Percentiles rank a stretch among this genome's conserved stretches.
These are phyloP conservation scores for Halesus radiatus DNA, from an alignment of 1,140 invertebrate species.

Conservation along the genomic window DNA sequence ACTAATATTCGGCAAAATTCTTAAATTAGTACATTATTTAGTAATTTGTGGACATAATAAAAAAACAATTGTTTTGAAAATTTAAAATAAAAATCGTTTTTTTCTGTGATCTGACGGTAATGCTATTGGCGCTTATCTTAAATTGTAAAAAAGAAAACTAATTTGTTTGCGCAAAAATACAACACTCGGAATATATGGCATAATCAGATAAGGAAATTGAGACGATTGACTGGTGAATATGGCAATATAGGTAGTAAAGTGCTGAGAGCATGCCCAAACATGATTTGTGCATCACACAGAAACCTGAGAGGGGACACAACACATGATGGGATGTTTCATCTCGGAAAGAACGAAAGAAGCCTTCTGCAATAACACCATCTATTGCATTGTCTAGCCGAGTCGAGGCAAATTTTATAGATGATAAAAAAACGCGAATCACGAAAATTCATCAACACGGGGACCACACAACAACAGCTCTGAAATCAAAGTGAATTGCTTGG, in stretches of 20 bases:
- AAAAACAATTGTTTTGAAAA: no score
- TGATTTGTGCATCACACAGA: not conserved
- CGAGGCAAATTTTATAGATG: not conserved
- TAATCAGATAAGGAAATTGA: not conserved
- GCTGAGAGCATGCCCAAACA: not conserved
- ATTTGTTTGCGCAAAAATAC: not conserved
- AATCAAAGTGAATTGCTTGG: constrained; percentile 19
- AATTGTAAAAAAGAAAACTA: no score
- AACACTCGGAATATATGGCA: not conserved
- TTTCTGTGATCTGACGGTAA: no score
- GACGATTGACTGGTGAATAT: not conserved
- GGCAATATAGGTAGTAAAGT: not conserved
- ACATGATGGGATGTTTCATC: not conserved
- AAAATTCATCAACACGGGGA: constrained; percentile 7
- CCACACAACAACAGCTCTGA: constrained; percentile 25
- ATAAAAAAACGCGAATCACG: not conserved
- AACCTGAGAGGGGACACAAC: not conserved
- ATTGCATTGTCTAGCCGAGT: not conserved
- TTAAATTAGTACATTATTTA: no score
- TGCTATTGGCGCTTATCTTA: no score
- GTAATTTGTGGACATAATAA: no score
- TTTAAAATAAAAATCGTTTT: no score
- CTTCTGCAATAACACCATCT: not conserved
- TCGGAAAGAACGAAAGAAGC: constrained; percentile 3
- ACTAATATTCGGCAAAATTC: no score